These are phyloP conservation scores for Psix sp. DNA, from an alignment of 1,140 invertebrate genomes.

Conservation along the genomic window DNA sequence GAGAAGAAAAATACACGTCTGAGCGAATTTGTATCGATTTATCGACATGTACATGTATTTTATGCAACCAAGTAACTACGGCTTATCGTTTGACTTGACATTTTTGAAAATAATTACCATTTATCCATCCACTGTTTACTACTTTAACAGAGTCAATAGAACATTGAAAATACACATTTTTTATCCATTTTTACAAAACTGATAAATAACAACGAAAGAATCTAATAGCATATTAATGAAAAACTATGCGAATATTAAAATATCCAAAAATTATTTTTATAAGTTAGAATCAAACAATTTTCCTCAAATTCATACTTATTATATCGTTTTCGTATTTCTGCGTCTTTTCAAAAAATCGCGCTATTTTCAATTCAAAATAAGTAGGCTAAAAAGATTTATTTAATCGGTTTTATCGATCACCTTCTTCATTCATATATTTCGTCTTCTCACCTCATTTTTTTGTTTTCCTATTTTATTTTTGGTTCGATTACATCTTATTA, in stretches of 20 bases:
- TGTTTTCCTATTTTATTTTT: not conserved
- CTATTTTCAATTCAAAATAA: conserved; percentile 34
- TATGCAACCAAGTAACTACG: no score
- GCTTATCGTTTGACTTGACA: conserved; percentile 5
- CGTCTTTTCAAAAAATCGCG: conserved; percentile 8
- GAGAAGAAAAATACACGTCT: not conserved
- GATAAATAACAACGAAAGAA: no score
- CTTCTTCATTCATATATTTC: conserved; percentile 9
- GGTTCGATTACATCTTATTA: conserved; percentile 2
- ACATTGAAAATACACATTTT: no score
- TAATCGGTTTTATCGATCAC: conserved; percentile 37
- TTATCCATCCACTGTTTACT: no score
- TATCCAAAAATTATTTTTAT: no score
- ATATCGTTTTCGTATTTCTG: conserved; percentile 11
- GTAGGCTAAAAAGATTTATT: conserved; percentile 36
- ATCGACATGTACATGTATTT: conserved; percentile 15
- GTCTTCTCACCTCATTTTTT: not conserved
- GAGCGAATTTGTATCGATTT: conserved; percentile 22
- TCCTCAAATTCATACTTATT: conserved; percentile 6
- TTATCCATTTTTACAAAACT: no score
- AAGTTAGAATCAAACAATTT: no score
- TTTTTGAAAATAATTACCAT: no score
- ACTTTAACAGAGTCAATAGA: no score
- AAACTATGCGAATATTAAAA: no score
- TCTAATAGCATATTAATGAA: no score